Conservation (phyloP, 2,797 vertebrate genomes). For the Anableps anableps region DNA sequence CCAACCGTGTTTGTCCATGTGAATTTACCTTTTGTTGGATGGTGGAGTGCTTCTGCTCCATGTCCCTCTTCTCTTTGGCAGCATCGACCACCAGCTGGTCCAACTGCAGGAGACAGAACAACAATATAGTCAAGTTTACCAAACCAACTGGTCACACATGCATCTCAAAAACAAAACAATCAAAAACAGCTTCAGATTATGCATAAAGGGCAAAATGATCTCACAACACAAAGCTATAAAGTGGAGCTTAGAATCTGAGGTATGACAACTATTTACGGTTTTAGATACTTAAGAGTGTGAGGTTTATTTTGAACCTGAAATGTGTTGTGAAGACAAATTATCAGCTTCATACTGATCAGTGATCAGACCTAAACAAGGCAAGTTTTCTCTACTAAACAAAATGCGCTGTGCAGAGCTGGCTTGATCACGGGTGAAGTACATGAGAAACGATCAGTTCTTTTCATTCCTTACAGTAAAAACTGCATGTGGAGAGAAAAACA, state of each 20-base stretch:
- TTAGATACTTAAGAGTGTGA: background rate
- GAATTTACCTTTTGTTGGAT: conserved; percentile 96
- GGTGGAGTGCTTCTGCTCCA: conserved; percentile 98
- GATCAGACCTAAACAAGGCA: background rate
- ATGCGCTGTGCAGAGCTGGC: background rate
- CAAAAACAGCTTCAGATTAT: conserved; percentile 1
- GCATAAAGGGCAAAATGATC: background rate
- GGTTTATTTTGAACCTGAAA: background rate
- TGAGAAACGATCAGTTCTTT: conserved; percentile 42
- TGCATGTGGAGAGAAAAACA: conserved; percentile 24
- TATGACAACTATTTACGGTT: background rate
- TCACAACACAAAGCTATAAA: conserved; percentile 1
- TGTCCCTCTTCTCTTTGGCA: conserved; percentile 94
- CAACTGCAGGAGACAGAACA: conserved; percentile 85
- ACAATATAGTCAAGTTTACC: conserved; percentile 46
- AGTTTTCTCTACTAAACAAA: conserved; percentile 34
- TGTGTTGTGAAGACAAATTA: background rate
- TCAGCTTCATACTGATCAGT: background rate
- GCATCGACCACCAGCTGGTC: conserved; percentile 94
- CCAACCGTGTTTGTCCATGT: background rate
- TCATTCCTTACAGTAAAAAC: conserved; percentile 20
- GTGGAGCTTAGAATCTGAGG: background rate
- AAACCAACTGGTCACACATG: conserved; percentile 39
- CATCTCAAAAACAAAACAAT: conserved; percentile 1
- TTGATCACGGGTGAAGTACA: conserved; percentile 63